Evolutionary conservation across 2,797 vertebrate species (phyloP).

Genomic region (Syngnathus rostellatus): DNA sequence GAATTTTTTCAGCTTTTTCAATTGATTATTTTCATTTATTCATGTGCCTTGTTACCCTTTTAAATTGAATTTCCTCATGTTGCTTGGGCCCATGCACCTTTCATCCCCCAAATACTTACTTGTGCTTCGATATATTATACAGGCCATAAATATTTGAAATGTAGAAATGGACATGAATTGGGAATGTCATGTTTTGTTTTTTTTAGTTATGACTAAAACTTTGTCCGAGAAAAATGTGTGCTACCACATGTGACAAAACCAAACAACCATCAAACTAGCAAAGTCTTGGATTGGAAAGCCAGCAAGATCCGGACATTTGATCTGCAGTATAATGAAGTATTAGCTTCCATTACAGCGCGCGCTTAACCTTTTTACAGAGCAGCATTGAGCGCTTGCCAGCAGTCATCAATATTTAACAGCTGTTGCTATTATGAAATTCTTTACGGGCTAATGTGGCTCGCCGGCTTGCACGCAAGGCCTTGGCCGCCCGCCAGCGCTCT

Average conservation of each 20-base stretch:
- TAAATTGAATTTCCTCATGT: too few relatives aligned
- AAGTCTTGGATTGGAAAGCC: conserved; percentile 27
- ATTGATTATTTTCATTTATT: too few relatives aligned
- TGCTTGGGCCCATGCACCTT: too few relatives aligned
- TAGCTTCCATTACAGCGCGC: conserved; percentile 82
- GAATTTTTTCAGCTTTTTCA: too few relatives aligned
- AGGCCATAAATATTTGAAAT: neutral
- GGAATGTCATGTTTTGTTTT: neutral
- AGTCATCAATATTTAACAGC: conserved; percentile 98
- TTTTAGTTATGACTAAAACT: neutral
- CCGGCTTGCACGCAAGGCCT: conserved; percentile 90
- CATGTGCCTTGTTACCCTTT: too few relatives aligned
- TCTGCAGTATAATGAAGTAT: conserved; percentile 82
- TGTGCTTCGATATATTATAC: neutral
- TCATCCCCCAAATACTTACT: too few relatives aligned
- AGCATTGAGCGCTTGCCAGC: conserved; percentile 73
- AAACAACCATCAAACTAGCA: conserved; percentile 30
- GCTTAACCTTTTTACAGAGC: conserved; percentile 79
- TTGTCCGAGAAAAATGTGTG: neutral
- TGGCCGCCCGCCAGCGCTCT: conserved; percentile 77
- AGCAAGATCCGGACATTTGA: conserved; percentile 71
- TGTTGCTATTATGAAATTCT: conserved; percentile 97
- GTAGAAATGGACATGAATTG: neutral
- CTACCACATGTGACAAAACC: conserved; percentile 36
- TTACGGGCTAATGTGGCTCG: conserved; percentile 85